Conservation (phyloP, 2,797 vertebrate species). For the Thripadectes ignobilis region DNA sequence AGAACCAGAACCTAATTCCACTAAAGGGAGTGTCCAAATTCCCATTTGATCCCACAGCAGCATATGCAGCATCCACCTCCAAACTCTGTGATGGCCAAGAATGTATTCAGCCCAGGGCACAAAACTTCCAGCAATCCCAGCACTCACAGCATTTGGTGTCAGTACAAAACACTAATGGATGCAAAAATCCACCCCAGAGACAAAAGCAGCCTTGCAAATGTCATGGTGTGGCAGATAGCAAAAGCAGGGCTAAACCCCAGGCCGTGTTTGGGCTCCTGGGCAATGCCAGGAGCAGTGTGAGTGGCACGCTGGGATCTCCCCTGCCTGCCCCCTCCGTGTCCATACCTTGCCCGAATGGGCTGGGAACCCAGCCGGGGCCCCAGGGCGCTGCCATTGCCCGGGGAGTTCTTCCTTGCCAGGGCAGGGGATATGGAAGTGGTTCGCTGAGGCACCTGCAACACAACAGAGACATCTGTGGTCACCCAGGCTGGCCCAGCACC, state of each 20-base stretch:
- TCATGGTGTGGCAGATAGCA: rapidly evolving
- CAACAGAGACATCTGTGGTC: not conserved
- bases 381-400: constrained; percentile 89
- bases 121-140: not conserved
- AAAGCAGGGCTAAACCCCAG: not conserved
- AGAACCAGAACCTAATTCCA: not conserved
- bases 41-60: not conserved
- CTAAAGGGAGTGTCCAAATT: not conserved
- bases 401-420: constrained; percentile 93
- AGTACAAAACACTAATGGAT: not conserved
- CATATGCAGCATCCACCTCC: not conserved
- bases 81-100: not conserved
- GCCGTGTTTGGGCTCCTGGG: rapidly evolving
- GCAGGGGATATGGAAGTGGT: constrained; percentile 98
- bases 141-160: rapidly evolving
- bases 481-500: not conserved
- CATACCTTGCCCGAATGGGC: constrained; percentile 94
- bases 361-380: constrained; percentile 89
- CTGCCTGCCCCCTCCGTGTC: not conserved
- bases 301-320: rapidly evolving
- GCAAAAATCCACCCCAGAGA: not conserved
- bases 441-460: constrained; percentile 92
- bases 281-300: rapidly evolving
- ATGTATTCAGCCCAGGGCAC: not conserved
- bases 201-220: not conserved